Conservation (phyloP, 2,113 vertebrate genomes). For the Gallinago paraguaiae region DNA sequence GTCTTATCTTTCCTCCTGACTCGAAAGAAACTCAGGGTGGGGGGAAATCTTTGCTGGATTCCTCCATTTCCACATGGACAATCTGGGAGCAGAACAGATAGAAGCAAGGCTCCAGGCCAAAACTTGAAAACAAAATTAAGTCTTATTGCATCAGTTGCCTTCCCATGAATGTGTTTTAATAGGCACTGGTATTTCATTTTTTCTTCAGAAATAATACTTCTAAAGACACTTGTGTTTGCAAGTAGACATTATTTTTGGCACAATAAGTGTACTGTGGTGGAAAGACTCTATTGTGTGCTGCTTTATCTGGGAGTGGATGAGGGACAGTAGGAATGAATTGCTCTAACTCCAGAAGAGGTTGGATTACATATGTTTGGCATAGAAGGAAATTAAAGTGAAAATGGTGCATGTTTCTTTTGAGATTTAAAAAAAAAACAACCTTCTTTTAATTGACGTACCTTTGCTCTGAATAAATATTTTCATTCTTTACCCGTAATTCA, state of each 20-base stretch:
- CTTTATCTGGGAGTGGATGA: not conserved
- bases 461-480: constrained; percentile 15
- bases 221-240: not conserved
- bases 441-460: not conserved
- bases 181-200: not conserved
- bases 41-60: not conserved
- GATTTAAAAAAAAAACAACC: not conserved
- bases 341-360: not conserved
- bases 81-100: not conserved
- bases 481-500: not conserved
- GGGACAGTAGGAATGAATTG: not conserved
- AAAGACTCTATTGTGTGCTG: not conserved
- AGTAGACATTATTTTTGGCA: constrained; percentile 13
- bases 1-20: not conserved
- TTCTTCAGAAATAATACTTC: constrained; percentile 8
- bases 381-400: not conserved
- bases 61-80: not conserved
- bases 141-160: not conserved
- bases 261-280: not conserved
- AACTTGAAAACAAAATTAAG: not conserved
- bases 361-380: not conserved
- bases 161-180: constrained; percentile 1
- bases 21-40: not conserved
- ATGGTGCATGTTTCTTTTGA: not conserved
- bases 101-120: not conserved